Evolutionary conservation across 2,113 vertebrate genomes (phyloP), one percentile per base, ranked within the genome.

Genomic region (Ranitomeya imitator): DNA sequence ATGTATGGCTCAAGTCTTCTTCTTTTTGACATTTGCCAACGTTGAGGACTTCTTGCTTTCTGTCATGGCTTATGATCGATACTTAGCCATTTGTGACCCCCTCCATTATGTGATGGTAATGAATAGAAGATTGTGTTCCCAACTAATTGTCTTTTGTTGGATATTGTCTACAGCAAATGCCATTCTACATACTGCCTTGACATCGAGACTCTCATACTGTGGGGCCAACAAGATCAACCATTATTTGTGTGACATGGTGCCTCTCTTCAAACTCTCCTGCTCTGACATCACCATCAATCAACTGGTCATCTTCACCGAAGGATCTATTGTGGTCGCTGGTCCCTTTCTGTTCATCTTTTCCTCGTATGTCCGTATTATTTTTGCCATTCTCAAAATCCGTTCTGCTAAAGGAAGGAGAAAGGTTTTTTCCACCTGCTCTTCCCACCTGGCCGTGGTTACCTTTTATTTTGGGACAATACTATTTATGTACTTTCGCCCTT

Each of bases 1-100:
- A 0, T 94, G 93, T 0, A 89, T 92, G 0, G 37, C 90, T 0
- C 93, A 93, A 7, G 26, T 79, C 26, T 85, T 74, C 15, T 73
- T 71, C 23, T 73, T 85, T 55, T 57, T 85, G 65, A 57, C 83
- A 57, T 59, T 85, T 69, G 88, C 86, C 52, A 83, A 79, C 55
- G 54, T 80, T 11, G 86, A 74, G 19, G 76, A 79, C 60, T 31
- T 81, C 37, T 79, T 90, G 13, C 87, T 91, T 73, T 88, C 87
- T 6, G 82, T 45, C 54, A 90, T 88, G 88, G 89, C 90, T 15
- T 90, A 74, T 13, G 87, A 90, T 54, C 7, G n/a, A 77, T 86
- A 60, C 54, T 31, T 81, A 9, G 89, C 83, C 45, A n/a, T 88
- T 52, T 91, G 91, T 54, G 67, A 89, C 21, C 87, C 83, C 18